phyloP scores from a whole-genome alignment of 2,113 vertebrate genomes.

The Rhinogobius similis region DNA sequence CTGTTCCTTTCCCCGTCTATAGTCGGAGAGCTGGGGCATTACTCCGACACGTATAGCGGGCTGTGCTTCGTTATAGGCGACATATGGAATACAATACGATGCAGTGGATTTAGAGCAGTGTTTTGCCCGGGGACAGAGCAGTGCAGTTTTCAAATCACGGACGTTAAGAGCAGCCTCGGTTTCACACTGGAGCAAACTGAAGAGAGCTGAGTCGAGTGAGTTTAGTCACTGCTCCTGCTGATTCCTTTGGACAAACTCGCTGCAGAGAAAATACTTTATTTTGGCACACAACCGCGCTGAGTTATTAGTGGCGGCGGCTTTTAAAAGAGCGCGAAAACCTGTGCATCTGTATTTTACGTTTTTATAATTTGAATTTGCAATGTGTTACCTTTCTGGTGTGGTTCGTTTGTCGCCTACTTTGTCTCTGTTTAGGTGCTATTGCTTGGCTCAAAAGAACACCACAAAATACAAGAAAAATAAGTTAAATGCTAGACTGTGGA shows the following conservation, averaged over 20 bases:
- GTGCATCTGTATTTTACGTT: too few species aligned
- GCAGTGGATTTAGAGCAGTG: background rate
- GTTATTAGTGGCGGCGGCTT: background rate
- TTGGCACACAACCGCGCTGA: background rate
- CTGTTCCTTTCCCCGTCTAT: background rate
- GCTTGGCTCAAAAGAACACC: too few species aligned
- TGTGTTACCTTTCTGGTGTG: too few species aligned
- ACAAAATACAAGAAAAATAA: too few species aligned
- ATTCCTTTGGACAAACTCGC: background rate
- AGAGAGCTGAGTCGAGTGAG: background rate
- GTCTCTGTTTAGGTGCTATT: too few species aligned
- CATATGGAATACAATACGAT: background rate
- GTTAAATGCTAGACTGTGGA: too few species aligned
- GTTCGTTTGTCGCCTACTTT: too few species aligned
- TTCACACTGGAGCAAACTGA: background rate
- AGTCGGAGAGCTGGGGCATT: background rate
- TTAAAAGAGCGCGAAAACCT: background rate
- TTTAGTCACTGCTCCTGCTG: background rate
- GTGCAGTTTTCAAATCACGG: constrained; percentile 2
- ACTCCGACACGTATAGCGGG: background rate
- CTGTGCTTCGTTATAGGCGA: background rate
- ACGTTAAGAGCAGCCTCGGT: constrained; percentile 1
- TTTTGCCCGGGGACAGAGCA: background rate
- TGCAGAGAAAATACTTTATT: background rate
- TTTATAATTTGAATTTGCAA: too few species aligned